These are phyloP conservation scores for Chrysocyon brachyurus DNA, from an alignment of 2,797 vertebrate genomes.

Conservation along the genomic window DNA sequence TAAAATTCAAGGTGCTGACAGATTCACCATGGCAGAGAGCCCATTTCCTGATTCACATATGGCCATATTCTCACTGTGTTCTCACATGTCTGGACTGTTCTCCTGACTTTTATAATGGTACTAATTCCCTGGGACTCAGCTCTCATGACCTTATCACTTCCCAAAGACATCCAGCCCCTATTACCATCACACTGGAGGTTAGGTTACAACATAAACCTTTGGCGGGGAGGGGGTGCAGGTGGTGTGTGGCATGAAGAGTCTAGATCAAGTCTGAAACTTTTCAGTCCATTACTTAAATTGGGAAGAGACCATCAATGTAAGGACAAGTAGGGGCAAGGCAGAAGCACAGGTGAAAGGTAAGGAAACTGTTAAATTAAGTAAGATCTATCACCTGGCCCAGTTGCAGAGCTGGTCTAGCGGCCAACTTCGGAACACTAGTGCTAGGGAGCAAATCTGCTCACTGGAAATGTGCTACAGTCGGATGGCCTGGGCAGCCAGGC, in stretches of 20 bases:
- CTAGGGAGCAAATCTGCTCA: not conserved
- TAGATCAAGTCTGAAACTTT: not conserved
- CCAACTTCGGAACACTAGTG: not conserved
- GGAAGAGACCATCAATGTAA: not conserved
- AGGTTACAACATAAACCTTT: not conserved
- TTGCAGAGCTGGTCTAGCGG: not conserved
- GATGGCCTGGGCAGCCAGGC: not conserved
- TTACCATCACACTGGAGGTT: not conserved
- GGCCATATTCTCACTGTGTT: not conserved
- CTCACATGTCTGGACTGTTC: not conserved
- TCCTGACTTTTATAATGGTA: not conserved
- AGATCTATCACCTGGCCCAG: not conserved
- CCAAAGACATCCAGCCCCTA: not conserved
- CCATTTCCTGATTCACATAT: not conserved
- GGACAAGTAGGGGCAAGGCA: not conserved
- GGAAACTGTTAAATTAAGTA: not conserved
- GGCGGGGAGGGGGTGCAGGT: too few relatives aligned
- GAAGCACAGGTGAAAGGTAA: not conserved
- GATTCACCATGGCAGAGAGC: not conserved
- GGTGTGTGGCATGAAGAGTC: not conserved
- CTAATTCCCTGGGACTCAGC: not conserved
- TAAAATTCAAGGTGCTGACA: not conserved
- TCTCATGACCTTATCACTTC: not conserved
- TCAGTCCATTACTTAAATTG: not conserved
- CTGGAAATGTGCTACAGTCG: not conserved